phyloP scores from a whole-genome alignment of 1,140 invertebrate genomes.

The Magallana ariakensis region DNA sequence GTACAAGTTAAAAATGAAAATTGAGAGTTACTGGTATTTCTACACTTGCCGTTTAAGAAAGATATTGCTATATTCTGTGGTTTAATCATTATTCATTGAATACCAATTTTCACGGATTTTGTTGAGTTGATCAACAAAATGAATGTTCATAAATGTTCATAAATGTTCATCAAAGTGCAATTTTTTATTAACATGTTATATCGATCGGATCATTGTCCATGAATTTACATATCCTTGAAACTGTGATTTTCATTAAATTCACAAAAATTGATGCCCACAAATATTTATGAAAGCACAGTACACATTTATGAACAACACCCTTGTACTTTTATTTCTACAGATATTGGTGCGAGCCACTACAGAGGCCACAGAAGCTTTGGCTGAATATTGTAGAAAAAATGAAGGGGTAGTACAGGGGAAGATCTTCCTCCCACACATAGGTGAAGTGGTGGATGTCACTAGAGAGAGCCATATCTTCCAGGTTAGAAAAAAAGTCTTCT shows the following conservation, averaged over 20 bases:
- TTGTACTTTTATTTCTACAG: slow-evolving; percentile 53
- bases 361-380: slow-evolving; percentile 85
- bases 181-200: not conserved
- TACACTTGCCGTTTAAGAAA: not conserved
- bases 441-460: slow-evolving; percentile 95
- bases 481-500: slow-evolving; percentile 81
- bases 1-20: not conserved
- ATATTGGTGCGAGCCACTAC: slow-evolving; percentile 85
- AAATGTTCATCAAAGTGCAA: not conserved
- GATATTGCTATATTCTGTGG: not conserved
- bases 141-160: not conserved
- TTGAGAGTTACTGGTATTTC: not conserved
- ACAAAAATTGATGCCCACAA: too few relatives aligned
- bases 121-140: not conserved
- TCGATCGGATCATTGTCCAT: not conserved
- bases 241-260: too few relatives aligned
- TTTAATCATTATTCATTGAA: not conserved
- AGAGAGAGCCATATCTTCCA: slow-evolving; percentile 99
- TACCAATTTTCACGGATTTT: too few relatives aligned
- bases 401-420: slow-evolving; percentile 79
- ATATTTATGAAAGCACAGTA: too few relatives aligned
- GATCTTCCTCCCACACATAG: slow-evolving; percentile 91
- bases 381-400: slow-evolving; percentile 83
- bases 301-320: too few relatives aligned
- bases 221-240: too few relatives aligned